Conservation (phyloP, 2,113 vertebrate species). For the Rhombomys opimus region DNA sequence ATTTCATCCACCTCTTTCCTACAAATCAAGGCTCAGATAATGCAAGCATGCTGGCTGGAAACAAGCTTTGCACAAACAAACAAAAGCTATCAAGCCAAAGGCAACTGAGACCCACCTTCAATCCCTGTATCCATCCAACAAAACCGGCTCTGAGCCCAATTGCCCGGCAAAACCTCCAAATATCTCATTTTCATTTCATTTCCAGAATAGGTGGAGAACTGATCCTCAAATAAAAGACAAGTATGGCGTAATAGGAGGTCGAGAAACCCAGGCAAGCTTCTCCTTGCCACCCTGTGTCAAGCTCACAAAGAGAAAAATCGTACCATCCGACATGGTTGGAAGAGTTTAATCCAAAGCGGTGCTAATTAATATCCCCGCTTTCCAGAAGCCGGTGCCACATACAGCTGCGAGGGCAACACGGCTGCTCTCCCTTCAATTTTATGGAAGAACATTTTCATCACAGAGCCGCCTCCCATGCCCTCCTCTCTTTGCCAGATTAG, state of each 20-base stretch:
- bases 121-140: not conserved
- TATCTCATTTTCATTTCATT: conserved; percentile 61
- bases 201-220: conserved; percentile 30
- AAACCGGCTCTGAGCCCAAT: not conserved
- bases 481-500: not conserved
- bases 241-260: conserved; percentile 62
- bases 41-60: conserved; percentile 53
- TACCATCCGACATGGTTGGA: conserved; percentile 83
- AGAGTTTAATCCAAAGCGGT: conserved; percentile 85
- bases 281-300: conserved; percentile 70
- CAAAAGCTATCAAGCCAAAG: conserved; percentile 67
- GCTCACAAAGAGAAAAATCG: conserved; percentile 80
- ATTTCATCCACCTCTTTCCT: conserved; percentile 56
- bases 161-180: not conserved
- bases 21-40: conserved; percentile 61
- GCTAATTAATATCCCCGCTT: conserved; percentile 85
- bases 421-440: conserved; percentile 78
- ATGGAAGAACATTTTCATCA: conserved; percentile 81
- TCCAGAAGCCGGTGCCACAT: conserved; percentile 68
- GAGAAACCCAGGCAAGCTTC: conserved; percentile 40
- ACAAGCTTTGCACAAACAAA: conserved; percentile 63
- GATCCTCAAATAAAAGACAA: conserved; percentile 68
- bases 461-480: conserved; percentile 58
- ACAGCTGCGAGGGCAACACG: conserved; percentile 69
- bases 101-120: conserved; percentile 5